Evolutionary conservation across 92 coral and sea anemone genomes (phyloP).

Genomic region (Epizoanthus fatuus): DNA sequence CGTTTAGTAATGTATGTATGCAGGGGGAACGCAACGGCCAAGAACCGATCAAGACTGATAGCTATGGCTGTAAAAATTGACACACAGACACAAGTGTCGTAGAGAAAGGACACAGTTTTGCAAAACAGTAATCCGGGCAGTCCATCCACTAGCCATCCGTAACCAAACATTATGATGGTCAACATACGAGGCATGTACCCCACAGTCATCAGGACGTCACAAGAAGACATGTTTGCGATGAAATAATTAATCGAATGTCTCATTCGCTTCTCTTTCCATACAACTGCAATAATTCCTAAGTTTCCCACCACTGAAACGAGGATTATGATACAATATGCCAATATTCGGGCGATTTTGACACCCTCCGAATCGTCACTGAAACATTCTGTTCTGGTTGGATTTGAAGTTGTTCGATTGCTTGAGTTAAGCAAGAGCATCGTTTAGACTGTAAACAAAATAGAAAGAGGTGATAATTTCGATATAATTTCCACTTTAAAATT

Average conservation of each 20-base stretch:
- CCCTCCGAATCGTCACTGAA: conserved; percentile 24
- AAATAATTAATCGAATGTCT: conserved; percentile 36
- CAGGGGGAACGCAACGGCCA: conserved; percentile 34
- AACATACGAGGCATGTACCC: conserved; percentile 42
- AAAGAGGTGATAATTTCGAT: background rate
- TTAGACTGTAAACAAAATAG: background rate
- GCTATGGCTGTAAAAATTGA: conserved; percentile 41
- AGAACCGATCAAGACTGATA: conserved; percentile 34
- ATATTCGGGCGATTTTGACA: background rate
- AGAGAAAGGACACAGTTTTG: conserved; percentile 23
- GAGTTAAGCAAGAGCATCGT: conserved; percentile 7
- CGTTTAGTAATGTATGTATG: conserved; percentile 20
- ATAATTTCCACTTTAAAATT: background rate
- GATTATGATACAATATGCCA: conserved; percentile 4
- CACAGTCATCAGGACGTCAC: conserved; percentile 27
- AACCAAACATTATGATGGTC: conserved; percentile 2
- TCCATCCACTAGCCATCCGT: conserved; percentile 13
- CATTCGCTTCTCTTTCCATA: conserved; percentile 36
- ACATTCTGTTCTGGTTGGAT: background rate
- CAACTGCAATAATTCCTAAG: conserved; percentile 11
- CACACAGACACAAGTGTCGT: conserved; percentile 45
- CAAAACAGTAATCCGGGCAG: conserved; percentile 12
- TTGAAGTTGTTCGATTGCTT: background rate
- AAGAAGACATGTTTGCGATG: conserved; percentile 26
- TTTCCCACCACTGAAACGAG: conserved; percentile 22